Evolutionary conservation across 2,888 invertebrate species (phyloP), one percentile per base, ranked within the genome.

Genomic region (Tortricodes alternella): DNA sequence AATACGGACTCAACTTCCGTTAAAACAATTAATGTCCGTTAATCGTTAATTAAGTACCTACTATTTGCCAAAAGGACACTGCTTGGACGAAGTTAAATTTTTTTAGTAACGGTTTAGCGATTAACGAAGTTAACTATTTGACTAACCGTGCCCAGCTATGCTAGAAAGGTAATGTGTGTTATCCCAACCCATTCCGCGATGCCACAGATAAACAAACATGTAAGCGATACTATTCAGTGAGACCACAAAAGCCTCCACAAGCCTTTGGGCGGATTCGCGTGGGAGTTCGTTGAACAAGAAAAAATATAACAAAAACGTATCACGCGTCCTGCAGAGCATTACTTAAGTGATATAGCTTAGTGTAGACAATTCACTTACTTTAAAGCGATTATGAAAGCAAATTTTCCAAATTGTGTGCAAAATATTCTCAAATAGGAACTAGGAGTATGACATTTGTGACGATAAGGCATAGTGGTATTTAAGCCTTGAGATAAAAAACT

Each of bases 161-260:
- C 39, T 15, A 13, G 7, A 4, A 29, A 9, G 9, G 4, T n/a
- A 9, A 29, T 11, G 29, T 21, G 8, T 41, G 23, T 41, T 52
- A 34, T 39, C 41, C n/a, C 48, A 55, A 41, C 48, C 39, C 48
- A 55, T 48, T 35, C 48, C 41, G 4, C 34, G 48, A 55, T 55
- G 53, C 11, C n/a, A 39, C 46, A 53, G 53, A 53, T 53, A 53
- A n/a, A 55, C 48, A 55, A 55, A 48, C 53, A 29, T 29, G 53
- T 41, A 24, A 48, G 27, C 48, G 46, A 53, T 27, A 46, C 46
- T 32, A 35, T 34, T 48, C n/a, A 48, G 39, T 46, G 38, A 46
- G 37, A 13, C 21, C 19, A 16, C 46, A 34, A 48, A 39, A 27
- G 46, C 27, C 9, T 8, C 8, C n/a, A 21, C 13, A 24, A 27